Evolutionary conservation across 2,113 vertebrate species (phyloP).

Genomic region (Paratilapia polleni): DNA sequence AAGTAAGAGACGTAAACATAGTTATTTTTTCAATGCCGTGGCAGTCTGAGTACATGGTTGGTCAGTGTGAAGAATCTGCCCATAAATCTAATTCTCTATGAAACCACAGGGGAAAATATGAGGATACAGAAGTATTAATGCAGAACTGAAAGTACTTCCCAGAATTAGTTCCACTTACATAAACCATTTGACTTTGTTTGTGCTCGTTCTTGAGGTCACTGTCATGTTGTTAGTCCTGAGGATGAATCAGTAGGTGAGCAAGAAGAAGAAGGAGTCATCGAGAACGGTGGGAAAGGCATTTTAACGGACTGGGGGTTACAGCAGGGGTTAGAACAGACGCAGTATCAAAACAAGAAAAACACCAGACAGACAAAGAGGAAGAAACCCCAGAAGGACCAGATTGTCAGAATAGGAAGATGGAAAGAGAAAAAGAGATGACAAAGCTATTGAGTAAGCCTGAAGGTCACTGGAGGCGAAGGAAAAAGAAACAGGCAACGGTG

Average conservation of each 20-base stretch:
- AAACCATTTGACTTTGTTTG: constrained; percentile 4
- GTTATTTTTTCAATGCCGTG: not conserved
- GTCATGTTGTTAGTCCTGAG: not conserved
- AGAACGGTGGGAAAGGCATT: constrained; percentile 50
- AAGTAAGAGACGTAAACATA: not conserved
- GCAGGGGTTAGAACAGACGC: constrained; percentile 15
- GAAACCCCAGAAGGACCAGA: constrained; percentile 57
- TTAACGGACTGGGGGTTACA: constrained; percentile 20
- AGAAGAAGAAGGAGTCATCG: not conserved
- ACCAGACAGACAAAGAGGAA: constrained; percentile 41
- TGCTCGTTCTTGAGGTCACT: not conserved
- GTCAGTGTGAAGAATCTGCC: not conserved
- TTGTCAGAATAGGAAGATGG: constrained; percentile 68
- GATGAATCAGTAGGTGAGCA: not conserved
- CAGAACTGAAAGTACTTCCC: constrained; percentile 45
- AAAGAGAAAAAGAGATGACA: constrained; percentile 67
- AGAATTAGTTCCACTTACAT: constrained; percentile 26
- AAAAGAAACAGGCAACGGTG: constrained; percentile 63
- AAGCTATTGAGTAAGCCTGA: constrained; percentile 50
- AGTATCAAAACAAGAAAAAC: constrained; percentile 30
- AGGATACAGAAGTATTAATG: constrained; percentile 24
- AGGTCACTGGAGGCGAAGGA: constrained; percentile 62
- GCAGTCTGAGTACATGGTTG: not conserved
- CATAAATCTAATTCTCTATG: constrained; percentile 2
- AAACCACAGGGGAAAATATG: constrained; percentile 37